Evolutionary conservation across 2,113 vertebrate genomes (phyloP), one percentile per base, ranked within the genome.

Genomic region (Clarias macrocephalus): DNA sequence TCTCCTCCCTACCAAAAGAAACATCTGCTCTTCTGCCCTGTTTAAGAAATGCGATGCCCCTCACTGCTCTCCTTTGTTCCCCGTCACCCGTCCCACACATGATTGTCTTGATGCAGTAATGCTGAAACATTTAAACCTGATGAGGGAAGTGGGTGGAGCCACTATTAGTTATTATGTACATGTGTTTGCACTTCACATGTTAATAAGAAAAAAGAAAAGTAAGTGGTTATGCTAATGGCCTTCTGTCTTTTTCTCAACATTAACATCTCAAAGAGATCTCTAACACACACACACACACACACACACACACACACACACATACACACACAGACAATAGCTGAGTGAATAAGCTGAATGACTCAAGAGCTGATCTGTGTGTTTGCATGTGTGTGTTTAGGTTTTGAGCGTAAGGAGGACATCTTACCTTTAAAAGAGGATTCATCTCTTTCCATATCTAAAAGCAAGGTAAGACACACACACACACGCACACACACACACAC

Each of bases 401-500:
- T 97, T 88, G 98, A 99, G 88, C 95, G 96, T 59, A 99, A 97
- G 91, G 98, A 99, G 1, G 98, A 99, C 86, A 93, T 90, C 13
- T 93, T 96, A 89, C 95, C 97, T 94, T 95, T 92, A 89, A 98
- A 96, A 93, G 98, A 99, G 48, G 98, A 99, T 88, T 91, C 95
- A 5, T 88, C 94, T 21, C 95, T 96, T 88, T 97, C 97, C 86
- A 99, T 99, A 94, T 99, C 97, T 81, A 99, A 99, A 94, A 99
- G 98, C 96, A 99, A 99, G 96, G 98, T 99, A 94, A 94, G 89
- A 10, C 48, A 87, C 66, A 21, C 42, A 52, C 52, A 80, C 88
- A 75, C 83, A 75, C 28, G 28, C 33, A 80, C 56, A 80, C 79
- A 79, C 72, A 66, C 63, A 54, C 30, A 59, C n/a, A 30, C 28